Evolutionary conservation across 2,797 vertebrate genomes (phyloP).

Genomic region (Crenichthys baileyi): DNA sequence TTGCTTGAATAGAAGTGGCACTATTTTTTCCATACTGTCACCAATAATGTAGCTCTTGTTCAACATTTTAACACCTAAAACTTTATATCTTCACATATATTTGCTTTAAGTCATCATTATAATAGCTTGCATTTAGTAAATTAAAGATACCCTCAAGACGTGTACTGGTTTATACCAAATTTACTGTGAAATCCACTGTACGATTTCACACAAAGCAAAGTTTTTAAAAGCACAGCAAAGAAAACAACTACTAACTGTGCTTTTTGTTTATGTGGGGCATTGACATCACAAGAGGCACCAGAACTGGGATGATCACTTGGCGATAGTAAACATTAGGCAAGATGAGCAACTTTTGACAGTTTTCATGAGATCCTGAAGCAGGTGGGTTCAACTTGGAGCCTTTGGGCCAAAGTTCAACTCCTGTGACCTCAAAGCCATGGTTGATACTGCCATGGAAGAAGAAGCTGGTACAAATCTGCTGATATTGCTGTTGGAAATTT

Average conservation of each 20-base stretch:
- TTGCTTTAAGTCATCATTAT: not conserved
- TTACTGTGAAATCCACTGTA: not conserved
- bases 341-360: not conserved
- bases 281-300: not conserved
- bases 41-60: not conserved
- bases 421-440: not conserved
- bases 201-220: not conserved
- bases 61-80: not conserved
- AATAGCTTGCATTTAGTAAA: not conserved
- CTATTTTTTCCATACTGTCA: not conserved
- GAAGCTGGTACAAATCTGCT: too few relatives aligned
- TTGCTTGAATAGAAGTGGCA: not conserved
- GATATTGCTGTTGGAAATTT: too few relatives aligned
- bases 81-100: not conserved
- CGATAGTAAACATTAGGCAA: not conserved
- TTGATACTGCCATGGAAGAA: not conserved
- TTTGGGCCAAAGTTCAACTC: not conserved
- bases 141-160: not conserved
- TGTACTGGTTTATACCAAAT: not conserved
- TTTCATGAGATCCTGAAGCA: not conserved
- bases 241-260: not conserved
- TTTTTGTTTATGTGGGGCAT: not conserved
- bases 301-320: not conserved
- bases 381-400: not conserved
- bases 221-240: not conserved